phyloP scores from a whole-genome alignment of 1,140 invertebrate species.

The Brachionus rotundiformis region DNA sequence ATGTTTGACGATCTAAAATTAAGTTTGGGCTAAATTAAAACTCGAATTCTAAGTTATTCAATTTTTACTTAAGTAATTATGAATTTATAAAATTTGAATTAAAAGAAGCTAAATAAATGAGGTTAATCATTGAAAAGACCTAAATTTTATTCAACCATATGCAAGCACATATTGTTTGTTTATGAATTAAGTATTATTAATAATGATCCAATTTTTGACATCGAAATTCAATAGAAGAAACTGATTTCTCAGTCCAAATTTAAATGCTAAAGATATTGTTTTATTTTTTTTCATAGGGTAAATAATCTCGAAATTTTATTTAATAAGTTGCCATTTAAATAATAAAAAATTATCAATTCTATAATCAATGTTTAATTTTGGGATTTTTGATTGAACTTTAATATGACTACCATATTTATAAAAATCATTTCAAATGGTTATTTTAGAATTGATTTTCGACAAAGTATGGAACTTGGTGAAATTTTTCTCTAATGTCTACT shows the following conservation, averaged over 20 bases:
- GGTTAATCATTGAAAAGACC: constrained; percentile 15
- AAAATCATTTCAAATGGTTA: not conserved
- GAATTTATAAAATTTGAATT: not conserved
- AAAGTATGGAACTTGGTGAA: too few species aligned
- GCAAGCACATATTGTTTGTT: not conserved
- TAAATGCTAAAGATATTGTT: not conserved
- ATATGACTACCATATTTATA: not conserved
- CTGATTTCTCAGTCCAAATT: not conserved
- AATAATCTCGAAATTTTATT: not conserved
- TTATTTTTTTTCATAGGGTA: not conserved
- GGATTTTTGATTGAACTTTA: not conserved
- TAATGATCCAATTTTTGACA: constrained; percentile 24
- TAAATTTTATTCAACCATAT: constrained; percentile 2
- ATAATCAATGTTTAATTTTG: not conserved
- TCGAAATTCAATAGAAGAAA: not conserved
- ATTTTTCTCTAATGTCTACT: not conserved
- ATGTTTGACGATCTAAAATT: not conserved
- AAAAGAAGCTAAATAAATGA: not conserved
- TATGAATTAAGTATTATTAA: not conserved
- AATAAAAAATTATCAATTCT: not conserved
- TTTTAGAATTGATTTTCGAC: too few species aligned
- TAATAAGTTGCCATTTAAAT: not conserved
- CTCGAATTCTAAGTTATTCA: not conserved
- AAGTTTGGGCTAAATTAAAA: not conserved
- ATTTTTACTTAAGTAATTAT: not conserved